These are phyloP conservation scores for Anthoscopus minutus DNA, from an alignment of 2,113 vertebrate genomes.

Conservation along the genomic window DNA sequence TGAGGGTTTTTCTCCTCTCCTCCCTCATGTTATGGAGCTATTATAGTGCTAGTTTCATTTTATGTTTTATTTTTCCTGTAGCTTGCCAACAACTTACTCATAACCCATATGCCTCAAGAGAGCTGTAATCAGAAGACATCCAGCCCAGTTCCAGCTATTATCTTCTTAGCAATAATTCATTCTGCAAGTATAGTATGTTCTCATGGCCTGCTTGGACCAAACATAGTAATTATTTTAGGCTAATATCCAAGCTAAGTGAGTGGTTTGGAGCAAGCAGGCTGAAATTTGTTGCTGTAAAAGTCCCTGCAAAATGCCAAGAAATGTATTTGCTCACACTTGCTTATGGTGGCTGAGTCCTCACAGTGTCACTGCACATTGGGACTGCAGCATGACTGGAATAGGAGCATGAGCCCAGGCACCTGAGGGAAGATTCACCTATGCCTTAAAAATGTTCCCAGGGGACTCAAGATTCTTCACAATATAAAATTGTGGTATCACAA, in stretches of 20 bases:
- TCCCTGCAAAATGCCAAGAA: slow-evolving; percentile 7
- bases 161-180: slow-evolving; percentile 39
- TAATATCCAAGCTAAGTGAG: slow-evolving; percentile 38
- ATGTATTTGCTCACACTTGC: background rate
- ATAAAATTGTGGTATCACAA: background rate
- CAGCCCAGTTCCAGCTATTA: slow-evolving; percentile 1
- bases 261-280: slow-evolving; percentile 23
- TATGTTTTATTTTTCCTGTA: background rate
- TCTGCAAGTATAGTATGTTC: background rate
- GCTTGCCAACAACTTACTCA: slow-evolving; percentile 45
- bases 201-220: slow-evolving; percentile 20
- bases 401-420: background rate
- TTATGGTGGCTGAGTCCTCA: background rate
- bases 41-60: background rate
- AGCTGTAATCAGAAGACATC: slow-evolving; percentile 13
- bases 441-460: background rate
- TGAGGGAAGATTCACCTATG: background rate
- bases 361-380: background rate
- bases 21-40: background rate
- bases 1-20: background rate
- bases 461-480: background rate
- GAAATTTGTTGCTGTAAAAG: slow-evolving; percentile 18
- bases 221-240: slow-evolving; percentile 48
- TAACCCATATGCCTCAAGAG: background rate
- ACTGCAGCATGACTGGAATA: background rate